phyloP scores from a whole-genome alignment of 2,797 vertebrate genomes.

The Diplodus puntazzo region DNA sequence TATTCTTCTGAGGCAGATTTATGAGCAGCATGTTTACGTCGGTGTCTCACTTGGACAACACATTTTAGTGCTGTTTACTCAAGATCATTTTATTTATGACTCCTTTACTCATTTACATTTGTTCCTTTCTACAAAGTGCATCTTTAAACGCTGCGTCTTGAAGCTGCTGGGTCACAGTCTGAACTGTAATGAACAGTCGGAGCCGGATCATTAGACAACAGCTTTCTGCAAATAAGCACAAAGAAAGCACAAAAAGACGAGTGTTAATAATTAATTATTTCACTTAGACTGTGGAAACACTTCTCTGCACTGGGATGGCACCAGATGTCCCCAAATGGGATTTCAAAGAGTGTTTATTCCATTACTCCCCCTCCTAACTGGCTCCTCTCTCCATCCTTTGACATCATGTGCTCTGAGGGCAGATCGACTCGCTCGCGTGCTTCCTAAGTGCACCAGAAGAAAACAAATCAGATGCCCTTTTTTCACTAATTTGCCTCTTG shows the following conservation, averaged over 20 bases:
- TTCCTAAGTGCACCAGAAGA: slow-evolving; percentile 64
- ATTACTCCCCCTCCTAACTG: slow-evolving; percentile 25
- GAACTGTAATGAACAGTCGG: slow-evolving; percentile 25
- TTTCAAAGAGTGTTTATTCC: slow-evolving; percentile 52
- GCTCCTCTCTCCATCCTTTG: slow-evolving; percentile 44
- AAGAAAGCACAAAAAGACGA: slow-evolving; percentile 40
- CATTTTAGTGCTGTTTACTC: slow-evolving; percentile 2
- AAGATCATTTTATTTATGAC: slow-evolving; percentile 24
- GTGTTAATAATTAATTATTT: slow-evolving; percentile 60
- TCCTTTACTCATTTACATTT: background rate
- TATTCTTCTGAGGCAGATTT: slow-evolving; percentile 36
- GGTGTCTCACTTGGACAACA: background rate
- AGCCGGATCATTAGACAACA: slow-evolving; percentile 19
- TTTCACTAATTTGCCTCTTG: slow-evolving; percentile 45
- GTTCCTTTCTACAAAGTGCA: slow-evolving; percentile 13
- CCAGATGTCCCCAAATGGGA: slow-evolving; percentile 65
- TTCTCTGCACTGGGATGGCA: slow-evolving; percentile 47
- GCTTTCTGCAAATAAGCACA: slow-evolving; percentile 47
- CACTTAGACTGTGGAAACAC: slow-evolving; percentile 53
- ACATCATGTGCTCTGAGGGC: slow-evolving; percentile 34
- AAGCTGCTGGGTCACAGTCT: slow-evolving; percentile 39
- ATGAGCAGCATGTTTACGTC: slow-evolving; percentile 27
- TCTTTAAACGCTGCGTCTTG: background rate
- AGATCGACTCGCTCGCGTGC: slow-evolving; percentile 43
- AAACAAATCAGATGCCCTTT: slow-evolving; percentile 59